Percentiles rank a stretch among this genome's conserved stretches.
Conservation (phyloP, 2,113 vertebrate species). For the Bubo scandiacus region DNA sequence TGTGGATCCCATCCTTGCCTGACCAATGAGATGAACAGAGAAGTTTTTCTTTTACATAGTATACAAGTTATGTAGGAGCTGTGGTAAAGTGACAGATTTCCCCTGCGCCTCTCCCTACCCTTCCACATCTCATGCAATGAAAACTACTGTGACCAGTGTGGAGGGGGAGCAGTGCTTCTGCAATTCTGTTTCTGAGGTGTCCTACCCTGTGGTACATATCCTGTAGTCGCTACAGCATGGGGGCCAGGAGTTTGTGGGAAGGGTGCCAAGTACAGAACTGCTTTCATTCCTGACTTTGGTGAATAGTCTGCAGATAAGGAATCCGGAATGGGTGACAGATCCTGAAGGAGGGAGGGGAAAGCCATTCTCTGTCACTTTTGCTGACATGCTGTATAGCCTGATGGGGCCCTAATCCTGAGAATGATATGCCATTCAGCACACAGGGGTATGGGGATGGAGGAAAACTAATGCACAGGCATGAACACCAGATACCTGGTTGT, state of each 20-base stretch:
- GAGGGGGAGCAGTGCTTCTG: neutral
- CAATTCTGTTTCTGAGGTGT: neutral
- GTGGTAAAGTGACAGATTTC: neutral
- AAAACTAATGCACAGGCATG: neutral
- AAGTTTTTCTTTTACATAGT: neutral
- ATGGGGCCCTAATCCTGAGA: neutral
- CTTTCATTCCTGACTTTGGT: neutral
- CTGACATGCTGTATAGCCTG: neutral
- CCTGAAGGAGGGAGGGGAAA: neutral
- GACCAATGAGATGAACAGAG: neutral
- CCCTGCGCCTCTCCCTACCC: neutral
- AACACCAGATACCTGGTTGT: neutral
- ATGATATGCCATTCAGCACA: neutral
- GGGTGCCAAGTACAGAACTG: neutral
- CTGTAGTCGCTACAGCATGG: neutral
- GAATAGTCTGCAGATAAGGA: neutral
- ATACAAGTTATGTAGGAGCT: neutral
- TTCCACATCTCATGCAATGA: neutral
- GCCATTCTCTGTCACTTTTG: neutral
- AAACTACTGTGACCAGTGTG: neutral
- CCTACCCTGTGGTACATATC: neutral
- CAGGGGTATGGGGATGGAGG: neutral
- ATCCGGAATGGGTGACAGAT: neutral
- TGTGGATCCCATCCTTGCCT: neutral
- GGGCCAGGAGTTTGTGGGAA: neutral